A percentile compares a stretch with the other conserved stretches of the same genome.
These are phyloP conservation scores for Apis dorsata DNA, from an alignment of 1,140 invertebrate genomes.

Conservation along the genomic window DNA sequence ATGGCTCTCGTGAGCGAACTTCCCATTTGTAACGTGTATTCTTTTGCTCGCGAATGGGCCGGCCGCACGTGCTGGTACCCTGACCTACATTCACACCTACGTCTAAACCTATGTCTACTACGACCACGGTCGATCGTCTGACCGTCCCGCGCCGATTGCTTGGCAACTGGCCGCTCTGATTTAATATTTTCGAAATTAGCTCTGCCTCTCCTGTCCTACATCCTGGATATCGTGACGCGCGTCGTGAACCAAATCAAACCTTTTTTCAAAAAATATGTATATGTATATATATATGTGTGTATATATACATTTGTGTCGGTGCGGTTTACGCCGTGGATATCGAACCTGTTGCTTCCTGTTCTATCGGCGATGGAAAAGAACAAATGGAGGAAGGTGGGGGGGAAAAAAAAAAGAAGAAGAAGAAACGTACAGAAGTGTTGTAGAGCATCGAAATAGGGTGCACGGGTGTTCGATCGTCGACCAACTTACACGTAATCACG, in stretches of 20 bases:
- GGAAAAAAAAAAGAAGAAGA: background rate
- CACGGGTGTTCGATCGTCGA: background rate
- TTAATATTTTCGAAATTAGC: constrained; percentile 65
- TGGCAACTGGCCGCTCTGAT: constrained; percentile 60
- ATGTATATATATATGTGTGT: background rate
- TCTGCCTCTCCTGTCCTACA: constrained; percentile 45
- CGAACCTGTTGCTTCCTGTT: constrained; percentile 60
- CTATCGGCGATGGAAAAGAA: background rate
- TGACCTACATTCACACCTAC: constrained; percentile 73
- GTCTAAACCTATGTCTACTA: constrained; percentile 64
- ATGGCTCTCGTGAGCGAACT: constrained; percentile 23
- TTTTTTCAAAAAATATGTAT: constrained; percentile 16
- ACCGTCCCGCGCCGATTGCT: constrained; percentile 53
- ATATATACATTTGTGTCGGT: background rate
- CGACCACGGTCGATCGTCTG: constrained; percentile 63
- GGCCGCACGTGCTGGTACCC: constrained; percentile 67
- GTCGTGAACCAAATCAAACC: background rate
- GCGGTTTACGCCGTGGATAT: background rate
- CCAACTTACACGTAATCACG: background rate
- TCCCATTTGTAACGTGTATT: constrained; percentile 27
- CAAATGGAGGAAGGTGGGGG: background rate
- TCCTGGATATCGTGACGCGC: constrained; percentile 2
- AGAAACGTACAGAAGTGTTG: background rate
- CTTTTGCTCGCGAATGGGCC: constrained; percentile 29
- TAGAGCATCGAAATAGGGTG: background rate